phyloP scores from a whole-genome alignment of 2,113 vertebrate species.

The Atherinomorus stipes region DNA sequence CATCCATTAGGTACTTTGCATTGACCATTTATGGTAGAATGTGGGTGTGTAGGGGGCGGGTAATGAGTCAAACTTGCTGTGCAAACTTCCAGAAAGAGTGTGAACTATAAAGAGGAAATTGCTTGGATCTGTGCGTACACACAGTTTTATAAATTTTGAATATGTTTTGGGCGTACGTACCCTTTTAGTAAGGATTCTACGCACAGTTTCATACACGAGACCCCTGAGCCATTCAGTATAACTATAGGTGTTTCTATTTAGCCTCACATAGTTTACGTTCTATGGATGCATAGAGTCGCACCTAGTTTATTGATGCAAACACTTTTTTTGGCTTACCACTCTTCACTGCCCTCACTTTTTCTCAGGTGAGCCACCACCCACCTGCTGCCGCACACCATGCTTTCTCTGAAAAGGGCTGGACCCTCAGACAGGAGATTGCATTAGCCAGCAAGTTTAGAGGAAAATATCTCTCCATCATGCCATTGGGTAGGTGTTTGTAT shows the following conservation, averaged over 20 bases:
- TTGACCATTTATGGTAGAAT: too few relatives aligned
- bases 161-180: too few relatives aligned
- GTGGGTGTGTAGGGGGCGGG: too few relatives aligned
- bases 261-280: neutral
- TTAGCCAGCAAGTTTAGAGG: slow-evolving; percentile 98
- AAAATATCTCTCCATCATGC: slow-evolving; percentile 99
- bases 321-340: neutral
- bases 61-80: too few relatives aligned
- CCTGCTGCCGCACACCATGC: slow-evolving; percentile 95
- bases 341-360: neutral
- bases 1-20: too few relatives aligned
- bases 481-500: slow-evolving; percentile 87
- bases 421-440: slow-evolving; percentile 92
- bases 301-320: neutral
- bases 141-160: too few relatives aligned
- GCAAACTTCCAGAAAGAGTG: too few relatives aligned
- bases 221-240: too few relatives aligned
- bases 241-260: neutral
- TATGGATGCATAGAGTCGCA: neutral
- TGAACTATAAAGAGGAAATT: too few relatives aligned
- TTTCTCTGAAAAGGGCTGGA: slow-evolving; percentile 93
- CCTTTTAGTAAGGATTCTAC: too few relatives aligned
- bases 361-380: slow-evolving; percentile 95
- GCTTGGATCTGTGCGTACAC: too few relatives aligned
- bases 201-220: too few relatives aligned